phyloP scores from a whole-genome alignment of 2,888 invertebrate genomes.

The Tetranychus truncatus region DNA sequence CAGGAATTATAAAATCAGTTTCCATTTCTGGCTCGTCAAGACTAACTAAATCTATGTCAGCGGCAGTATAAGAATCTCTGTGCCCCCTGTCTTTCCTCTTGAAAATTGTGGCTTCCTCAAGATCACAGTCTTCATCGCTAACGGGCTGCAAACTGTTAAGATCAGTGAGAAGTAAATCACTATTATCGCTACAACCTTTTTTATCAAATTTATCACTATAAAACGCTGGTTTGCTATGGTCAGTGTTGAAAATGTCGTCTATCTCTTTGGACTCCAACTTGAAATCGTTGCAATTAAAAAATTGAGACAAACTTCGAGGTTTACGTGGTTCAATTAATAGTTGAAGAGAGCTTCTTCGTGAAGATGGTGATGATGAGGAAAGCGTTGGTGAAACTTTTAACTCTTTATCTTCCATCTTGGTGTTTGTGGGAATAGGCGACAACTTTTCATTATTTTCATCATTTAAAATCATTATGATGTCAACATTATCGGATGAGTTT shows the following conservation, averaged over 20 bases:
- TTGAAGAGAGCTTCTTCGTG: not conserved
- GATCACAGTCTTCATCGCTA: not conserved
- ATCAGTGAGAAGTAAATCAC: not conserved
- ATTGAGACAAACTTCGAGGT: not conserved
- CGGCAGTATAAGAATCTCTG: not conserved
- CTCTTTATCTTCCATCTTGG: not conserved
- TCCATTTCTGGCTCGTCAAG: not conserved
- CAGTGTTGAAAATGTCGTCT: not conserved
- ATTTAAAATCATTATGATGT: not conserved
- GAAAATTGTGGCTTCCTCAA: not conserved
- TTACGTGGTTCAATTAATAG: not conserved
- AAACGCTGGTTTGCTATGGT: not conserved
- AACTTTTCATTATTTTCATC: not conserved
- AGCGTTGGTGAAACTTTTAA: not conserved
- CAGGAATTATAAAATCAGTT: conserved; percentile 50
- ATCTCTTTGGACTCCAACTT: not conserved
- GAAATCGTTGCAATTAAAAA: conserved; percentile 5
- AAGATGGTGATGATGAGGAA: not conserved
- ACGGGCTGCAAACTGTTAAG: not conserved
- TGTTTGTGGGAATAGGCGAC: not conserved
- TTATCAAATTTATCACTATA: not conserved
- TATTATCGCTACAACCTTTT: not conserved
- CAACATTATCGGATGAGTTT: not conserved
- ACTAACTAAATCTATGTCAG: not conserved
- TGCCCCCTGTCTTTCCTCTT: not conserved